Base-by-base conservation (phyloP, 2,888 invertebrate genomes). In the Phyllotreta striolata region DNA sequence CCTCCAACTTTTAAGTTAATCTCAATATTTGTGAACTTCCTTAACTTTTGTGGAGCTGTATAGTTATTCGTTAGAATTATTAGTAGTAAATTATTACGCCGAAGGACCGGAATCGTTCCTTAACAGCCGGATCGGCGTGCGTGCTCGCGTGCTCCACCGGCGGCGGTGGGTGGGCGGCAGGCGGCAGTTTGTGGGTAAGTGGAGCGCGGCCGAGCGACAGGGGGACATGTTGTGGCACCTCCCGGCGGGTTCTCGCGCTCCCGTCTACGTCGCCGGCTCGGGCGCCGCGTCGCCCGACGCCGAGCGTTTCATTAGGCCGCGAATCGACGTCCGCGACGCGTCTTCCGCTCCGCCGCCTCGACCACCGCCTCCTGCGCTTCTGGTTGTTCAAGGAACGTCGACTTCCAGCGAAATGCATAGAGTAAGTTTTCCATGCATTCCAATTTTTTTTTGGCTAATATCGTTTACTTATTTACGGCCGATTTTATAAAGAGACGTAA, bases 201-300 rank as follows among this genome's bases (percentile, higher is more conserved):
- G 44, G 56, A 35, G 55, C 59, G 55, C 59, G 55, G 54, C 43
- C 38, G 47, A 40, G 41, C 12, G 63, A 56, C 43, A 61, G 64
- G 60, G 70, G 73, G 75, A 72, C 64, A 74, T 75, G 72, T 72
- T 78, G 72, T 70, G 74, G 67, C 65, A 71, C 65, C 77, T 79
- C 62, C 72, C 75, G 64, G 76, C 79, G n/a, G 77, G 81, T 41
- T 80, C 80, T 68, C 80, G 83, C 66, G 77, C 77, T 59, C 79
- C 82, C 62, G 73, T 83, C 66, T 82, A 81, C 75, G 67, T 81
- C 55, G 63, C 58, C 54, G 57, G 56, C 52, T 49, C 49, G 3
- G 34, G 56, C 57, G 59, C 58, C 46, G 47, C 59, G 24, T 39
- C 55, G 39, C 67, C 71, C 46, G 40, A 59, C 67, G 70, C 52